Base-by-base conservation (phyloP, 2,113 vertebrate genomes). In the Gymnorhina tibicen region DNA sequence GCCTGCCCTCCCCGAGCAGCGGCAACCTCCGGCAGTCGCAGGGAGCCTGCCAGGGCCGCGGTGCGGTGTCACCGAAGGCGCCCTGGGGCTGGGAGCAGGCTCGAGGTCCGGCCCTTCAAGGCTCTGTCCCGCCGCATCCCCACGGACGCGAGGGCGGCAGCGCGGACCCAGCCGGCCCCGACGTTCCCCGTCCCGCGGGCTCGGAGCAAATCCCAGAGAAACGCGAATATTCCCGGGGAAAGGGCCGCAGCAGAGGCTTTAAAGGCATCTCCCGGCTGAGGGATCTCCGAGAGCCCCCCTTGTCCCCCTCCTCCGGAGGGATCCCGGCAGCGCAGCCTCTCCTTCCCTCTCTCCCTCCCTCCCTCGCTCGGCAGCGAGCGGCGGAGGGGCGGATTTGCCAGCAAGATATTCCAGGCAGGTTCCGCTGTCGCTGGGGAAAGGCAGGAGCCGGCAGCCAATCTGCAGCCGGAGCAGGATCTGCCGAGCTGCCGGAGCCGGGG, bases 351-450 rank as follows among this genome's bases (percentile, higher is more conserved):
- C 2, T 53, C 17, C n/a, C 2, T 58, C 32, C 41, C 19, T 60
- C 20, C 33, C 21, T 58, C 5, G n/a, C 28, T 26, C 6, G 11
- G 42, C 33, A n/a, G 63, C 6, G 60, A 1, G 23, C 7, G 15
- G 52, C 7, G 20, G 50, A 49, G 79, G 86, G 79, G 70, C 32
- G 27, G 53, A 39, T 84, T 82, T 67, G 52, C 56, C 89, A 19
- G 27, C 59, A 2, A n/a, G 81, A 72, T 81, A 58, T 89, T 81
- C 42, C 49, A 7, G 87, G 94, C 91, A 82, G 93, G 91, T 64
- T 82, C 44, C 21, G 58, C 93, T 96, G 94, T 94, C 91, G 70
- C 89, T 87, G 87, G 95, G 94, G 91, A 76, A 32, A 91, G 94
- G 1, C 62, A 69, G 93, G 77, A 78, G 93, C 69, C 32, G 37